These are phyloP conservation scores for Rhagonycha fulva DNA, from an alignment of 2,888 invertebrate species.

Conservation along the genomic window DNA sequence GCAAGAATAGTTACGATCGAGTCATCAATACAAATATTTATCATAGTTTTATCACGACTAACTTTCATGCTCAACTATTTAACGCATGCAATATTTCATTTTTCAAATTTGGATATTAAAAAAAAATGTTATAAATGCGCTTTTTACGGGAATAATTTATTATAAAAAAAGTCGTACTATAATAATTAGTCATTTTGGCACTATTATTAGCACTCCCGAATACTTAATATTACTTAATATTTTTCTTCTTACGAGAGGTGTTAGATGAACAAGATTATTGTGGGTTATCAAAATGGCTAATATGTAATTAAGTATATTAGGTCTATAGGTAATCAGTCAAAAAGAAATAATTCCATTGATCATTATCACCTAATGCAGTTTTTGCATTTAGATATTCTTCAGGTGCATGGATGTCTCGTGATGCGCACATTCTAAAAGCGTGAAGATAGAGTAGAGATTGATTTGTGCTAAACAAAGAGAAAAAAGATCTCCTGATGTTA, in stretches of 20 bases:
- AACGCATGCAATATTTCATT: neutral
- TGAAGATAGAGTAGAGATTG: neutral
- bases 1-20: neutral
- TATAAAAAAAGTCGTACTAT: no score
- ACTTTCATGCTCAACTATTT: neutral
- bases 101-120: neutral
- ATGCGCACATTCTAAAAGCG: neutral
- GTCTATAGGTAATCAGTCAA: neutral
- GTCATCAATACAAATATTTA: neutral
- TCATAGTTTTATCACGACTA: neutral
- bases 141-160: neutral
- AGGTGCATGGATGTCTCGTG: neutral
- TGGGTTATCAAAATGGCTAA: neutral
- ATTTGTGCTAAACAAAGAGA: neutral
- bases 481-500: neutral
- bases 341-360: neutral
- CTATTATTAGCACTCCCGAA: no score
- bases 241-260: neutral
- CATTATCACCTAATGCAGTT: neutral
- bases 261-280: neutral
- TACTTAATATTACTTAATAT: neutral
- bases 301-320: neutral
- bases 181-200: no score
- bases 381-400: neutral
- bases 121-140: neutral